Percentiles rank a stretch among this genome's conserved stretches.
These are phyloP conservation scores for Arctia plantaginis DNA, from an alignment of 2,888 invertebrate genomes.

Conservation along the genomic window DNA sequence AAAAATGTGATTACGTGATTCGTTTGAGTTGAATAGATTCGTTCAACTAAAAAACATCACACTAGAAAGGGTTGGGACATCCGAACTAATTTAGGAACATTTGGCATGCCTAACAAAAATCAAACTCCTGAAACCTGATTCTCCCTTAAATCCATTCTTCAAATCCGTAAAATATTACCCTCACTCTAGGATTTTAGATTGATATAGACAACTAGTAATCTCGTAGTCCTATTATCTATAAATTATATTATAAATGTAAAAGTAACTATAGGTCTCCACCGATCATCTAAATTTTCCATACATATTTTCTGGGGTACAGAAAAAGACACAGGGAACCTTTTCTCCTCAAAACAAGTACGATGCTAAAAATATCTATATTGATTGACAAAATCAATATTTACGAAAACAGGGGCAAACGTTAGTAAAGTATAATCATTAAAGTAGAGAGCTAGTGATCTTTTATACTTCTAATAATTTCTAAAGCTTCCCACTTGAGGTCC, in stretches of 20 bases:
- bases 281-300: no score
- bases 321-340: no score
- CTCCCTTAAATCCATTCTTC: background rate
- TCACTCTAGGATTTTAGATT: no score
- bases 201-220: background rate
- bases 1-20: background rate
- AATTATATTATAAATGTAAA: no score
- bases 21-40: no score
- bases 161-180: no score
- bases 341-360: no score
- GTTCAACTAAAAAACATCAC: background rate
- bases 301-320: no score
- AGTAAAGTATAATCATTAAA: background rate
- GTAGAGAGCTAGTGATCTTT: conserved; percentile 12
- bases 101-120: background rate
- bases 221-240: background rate
- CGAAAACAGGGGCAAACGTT: background rate
- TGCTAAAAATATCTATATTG: no score
- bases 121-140: background rate
- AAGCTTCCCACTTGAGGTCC: conserved; percentile 37
- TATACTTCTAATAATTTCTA: conserved; percentile 32
- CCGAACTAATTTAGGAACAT: background rate
- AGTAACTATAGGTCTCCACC: no score
- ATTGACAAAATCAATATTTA: no score
- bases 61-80: background rate